phyloP scores from a whole-genome alignment of 2,888 invertebrate species.

The Lepidonotus clava region DNA sequence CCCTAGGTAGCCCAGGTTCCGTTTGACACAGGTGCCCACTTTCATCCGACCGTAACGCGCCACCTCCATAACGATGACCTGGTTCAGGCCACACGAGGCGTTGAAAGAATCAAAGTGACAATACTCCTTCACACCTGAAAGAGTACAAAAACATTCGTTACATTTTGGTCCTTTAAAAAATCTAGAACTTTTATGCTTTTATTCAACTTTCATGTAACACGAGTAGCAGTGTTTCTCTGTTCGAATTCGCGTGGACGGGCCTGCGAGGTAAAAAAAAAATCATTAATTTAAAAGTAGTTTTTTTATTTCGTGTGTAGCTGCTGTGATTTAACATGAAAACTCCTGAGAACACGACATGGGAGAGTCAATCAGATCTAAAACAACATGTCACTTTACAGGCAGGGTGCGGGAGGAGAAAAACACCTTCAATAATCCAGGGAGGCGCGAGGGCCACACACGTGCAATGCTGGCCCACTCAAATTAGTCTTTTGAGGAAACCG shows the following conservation, averaged over 20 bases:
- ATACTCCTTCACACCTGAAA: slow-evolving; percentile 40
- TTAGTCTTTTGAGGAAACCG: neutral
- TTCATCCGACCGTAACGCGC: slow-evolving; percentile 59
- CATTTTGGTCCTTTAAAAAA: too few species aligned
- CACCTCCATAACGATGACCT: slow-evolving; percentile 57
- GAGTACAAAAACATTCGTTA: neutral
- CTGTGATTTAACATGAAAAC: neutral
- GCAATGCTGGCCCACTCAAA: neutral
- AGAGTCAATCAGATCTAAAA: neutral
- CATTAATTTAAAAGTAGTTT: slow-evolving; percentile 7
- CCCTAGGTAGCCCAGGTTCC: slow-evolving; percentile 56
- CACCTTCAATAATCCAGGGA: neutral
- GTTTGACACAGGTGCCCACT: slow-evolving; percentile 55
- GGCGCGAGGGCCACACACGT: neutral
- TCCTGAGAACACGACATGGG: neutral
- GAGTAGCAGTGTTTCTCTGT: slow-evolving; percentile 14
- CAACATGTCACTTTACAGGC: neutral
- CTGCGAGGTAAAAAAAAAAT: too few species aligned
- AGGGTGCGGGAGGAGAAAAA: neutral
- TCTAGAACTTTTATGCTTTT: slow-evolving; percentile 7
- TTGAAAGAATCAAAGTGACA: slow-evolving; percentile 57
- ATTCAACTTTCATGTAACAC: neutral
- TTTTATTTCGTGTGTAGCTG: slow-evolving; percentile 9
- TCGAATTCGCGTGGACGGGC: too few species aligned
- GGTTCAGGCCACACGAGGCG: slow-evolving; percentile 49